These are phyloP conservation scores for Oceanodroma tethys DNA, from an alignment of 2,113 vertebrate species.

Conservation along the genomic window DNA sequence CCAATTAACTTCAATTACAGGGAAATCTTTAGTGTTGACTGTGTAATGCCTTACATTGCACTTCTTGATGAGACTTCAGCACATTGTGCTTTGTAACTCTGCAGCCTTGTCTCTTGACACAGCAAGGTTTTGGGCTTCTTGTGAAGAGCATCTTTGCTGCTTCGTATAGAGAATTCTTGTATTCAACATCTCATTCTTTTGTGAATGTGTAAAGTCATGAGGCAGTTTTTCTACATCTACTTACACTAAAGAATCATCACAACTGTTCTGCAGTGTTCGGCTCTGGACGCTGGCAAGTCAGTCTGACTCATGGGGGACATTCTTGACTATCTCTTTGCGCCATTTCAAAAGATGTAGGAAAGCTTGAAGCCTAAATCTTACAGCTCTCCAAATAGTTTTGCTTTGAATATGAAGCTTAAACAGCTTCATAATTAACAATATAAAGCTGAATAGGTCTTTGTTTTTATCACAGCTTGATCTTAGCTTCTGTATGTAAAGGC, in stretches of 20 bases:
- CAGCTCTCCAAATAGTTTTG: background rate
- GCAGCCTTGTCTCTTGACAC: background rate
- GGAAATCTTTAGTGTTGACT: background rate
- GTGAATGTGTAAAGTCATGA: background rate
- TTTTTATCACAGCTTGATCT: background rate
- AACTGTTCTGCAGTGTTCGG: background rate
- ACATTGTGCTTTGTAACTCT: background rate
- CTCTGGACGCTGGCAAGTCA: background rate
- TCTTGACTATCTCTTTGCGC: background rate
- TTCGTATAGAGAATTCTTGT: background rate
- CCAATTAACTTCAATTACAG: background rate
- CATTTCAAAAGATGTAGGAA: background rate
- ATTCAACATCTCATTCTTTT: background rate
- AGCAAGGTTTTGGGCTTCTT: background rate
- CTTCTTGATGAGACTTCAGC: background rate
- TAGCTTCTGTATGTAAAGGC: background rate
- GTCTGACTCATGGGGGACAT: background rate
- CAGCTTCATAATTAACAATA: background rate
- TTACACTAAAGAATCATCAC: background rate
- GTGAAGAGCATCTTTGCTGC: background rate
- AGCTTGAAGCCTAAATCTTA: background rate
- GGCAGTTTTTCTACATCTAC: background rate
- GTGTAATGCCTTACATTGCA: background rate
- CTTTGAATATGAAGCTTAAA: background rate
- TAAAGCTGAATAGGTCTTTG: background rate